Base-by-base conservation (phyloP, 1,140 invertebrate genomes). In the Cardiocondyla obscurior region DNA sequence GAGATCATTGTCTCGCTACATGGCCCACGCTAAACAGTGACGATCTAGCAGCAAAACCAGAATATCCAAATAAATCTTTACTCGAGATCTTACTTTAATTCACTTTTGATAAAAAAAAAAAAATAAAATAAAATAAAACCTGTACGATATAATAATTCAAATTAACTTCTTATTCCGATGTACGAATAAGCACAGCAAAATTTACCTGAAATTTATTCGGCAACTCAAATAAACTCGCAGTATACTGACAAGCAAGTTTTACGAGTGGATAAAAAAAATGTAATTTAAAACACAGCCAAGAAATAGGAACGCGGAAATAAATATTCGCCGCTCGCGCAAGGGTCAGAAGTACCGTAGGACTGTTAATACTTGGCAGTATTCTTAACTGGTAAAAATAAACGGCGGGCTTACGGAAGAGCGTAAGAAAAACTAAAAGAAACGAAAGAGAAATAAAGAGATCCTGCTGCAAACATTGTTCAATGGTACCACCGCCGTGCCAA, bases 311-410 rank as follows among this genome's bases (percentile, higher is more conserved):
- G 12, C 12, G 36, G 42, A 33, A 62, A 51, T 65, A 65, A 77
- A 77, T 77, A 76, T 76, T 49, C 58, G 58, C 30, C 3, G 28
- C 19, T 64, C 19, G 16, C n/a, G n/a, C 28, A 42, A 55, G n/a
- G 10, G 4, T 49, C 30, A 51, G 8, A 65, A 53, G 16, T 51
- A 51, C 16, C 30, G 14, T n/a, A 10, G 22, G 16, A 53, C 16
- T 51, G 44, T 76, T 53, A 77, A 53, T 77, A 65, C 46, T 51
- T 53, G 44, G 8, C 44, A n/a, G 30, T 77, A 30, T 10, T 58
- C n/a, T 46, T 74, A 58, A 57, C 36, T 39, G 39, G 12, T 58
- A 36, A 36, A 46, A 65, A 77, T 51, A 65, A 77, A 39, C 19
- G 22, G 8, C 19, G 12, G 39, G 10, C 19, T 51, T 51, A 49